phyloP scores from a whole-genome alignment of 2,888 invertebrate genomes.

The Aleiodes testaceus region DNA sequence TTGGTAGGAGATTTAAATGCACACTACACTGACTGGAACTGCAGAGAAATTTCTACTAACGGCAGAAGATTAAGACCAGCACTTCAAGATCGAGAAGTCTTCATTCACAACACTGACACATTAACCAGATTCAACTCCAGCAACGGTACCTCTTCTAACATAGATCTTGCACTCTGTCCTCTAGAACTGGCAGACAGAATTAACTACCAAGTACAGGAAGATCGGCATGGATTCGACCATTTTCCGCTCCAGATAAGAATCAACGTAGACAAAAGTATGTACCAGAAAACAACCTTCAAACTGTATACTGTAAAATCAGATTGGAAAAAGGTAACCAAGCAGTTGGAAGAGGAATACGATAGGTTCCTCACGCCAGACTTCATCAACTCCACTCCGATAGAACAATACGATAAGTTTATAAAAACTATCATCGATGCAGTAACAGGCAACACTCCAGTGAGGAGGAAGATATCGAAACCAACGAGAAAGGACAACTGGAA shows the following conservation, averaged over 20 bases:
- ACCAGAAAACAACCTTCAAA: constrained; percentile 33
- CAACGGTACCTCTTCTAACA: constrained; percentile 13
- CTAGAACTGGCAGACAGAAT: constrained; percentile 13
- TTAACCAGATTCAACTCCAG: not conserved
- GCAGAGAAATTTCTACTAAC: not conserved
- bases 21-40: constrained; percentile 6
- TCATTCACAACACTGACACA: not conserved
- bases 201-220: not conserved
- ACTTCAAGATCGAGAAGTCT: not conserved
- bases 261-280: not conserved
- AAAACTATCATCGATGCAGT: not conserved
- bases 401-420: not conserved
- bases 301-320: not conserved
- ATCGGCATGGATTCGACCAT: constrained; percentile 29
- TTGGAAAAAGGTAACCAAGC: not conserved
- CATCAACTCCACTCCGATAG: not conserved
- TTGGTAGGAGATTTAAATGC: constrained; percentile 22
- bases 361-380: not conserved
- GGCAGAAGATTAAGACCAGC: not conserved
- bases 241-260: not conserved
- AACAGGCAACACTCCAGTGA: not conserved
- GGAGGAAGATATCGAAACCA: not conserved
- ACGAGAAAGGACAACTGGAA: too few relatives aligned
- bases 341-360: not conserved
- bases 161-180: constrained; percentile 34